These are phyloP conservation scores for Amazona vittata DNA, from an alignment of 2,113 vertebrate species.

Conservation along the genomic window DNA sequence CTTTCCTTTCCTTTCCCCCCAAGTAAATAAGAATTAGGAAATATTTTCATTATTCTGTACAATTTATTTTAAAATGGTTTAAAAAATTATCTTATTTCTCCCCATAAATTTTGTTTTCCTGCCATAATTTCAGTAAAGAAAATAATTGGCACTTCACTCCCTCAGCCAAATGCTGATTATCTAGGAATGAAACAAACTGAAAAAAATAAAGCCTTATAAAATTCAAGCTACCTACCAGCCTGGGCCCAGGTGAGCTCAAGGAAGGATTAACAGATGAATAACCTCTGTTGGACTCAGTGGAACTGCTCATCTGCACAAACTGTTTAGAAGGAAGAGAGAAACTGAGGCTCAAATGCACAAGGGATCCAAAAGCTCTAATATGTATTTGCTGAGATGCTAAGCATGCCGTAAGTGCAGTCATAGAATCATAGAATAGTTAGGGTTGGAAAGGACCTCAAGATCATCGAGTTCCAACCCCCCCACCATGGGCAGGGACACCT, in stretches of 20 bases:
- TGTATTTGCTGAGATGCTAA: background rate
- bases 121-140: background rate
- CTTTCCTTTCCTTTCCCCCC: no score
- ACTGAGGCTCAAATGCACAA: background rate
- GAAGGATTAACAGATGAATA: background rate
- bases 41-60: background rate
- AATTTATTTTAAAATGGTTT: background rate
- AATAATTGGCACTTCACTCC: background rate
- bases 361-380: background rate
- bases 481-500: no score
- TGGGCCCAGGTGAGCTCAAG: background rate
- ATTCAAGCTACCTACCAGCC: background rate
- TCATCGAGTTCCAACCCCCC: no score
- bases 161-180: background rate
- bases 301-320: background rate
- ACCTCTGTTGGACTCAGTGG: background rate
- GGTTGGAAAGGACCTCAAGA: no score
- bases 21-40: background rate
- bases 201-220: background rate
- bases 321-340: background rate
- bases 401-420: background rate
- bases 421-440: no score
- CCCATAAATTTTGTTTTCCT: background rate
- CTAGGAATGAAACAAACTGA: background rate
- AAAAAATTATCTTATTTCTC: background rate